Evolutionary conservation across 2,797 vertebrate species (phyloP).

Genomic region (Phoebastria nigripes): DNA sequence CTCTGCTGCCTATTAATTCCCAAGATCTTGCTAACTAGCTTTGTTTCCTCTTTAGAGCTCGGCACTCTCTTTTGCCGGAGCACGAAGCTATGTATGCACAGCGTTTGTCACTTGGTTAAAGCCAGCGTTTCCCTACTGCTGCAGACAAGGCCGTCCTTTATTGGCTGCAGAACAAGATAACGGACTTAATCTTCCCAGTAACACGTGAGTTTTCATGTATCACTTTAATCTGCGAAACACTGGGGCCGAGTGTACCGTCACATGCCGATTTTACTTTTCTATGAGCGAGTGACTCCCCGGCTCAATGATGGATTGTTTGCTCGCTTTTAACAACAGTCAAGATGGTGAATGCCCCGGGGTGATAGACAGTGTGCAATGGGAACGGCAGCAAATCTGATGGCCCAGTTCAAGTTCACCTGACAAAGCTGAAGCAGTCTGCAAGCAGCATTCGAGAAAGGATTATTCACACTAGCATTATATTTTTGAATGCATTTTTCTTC

Average conservation of each 20-base stretch:
- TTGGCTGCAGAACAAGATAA: slow-evolving; percentile 69
- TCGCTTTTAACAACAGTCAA: slow-evolving; percentile 76
- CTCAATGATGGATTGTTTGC: slow-evolving; percentile 77
- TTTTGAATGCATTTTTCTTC: slow-evolving; percentile 75
- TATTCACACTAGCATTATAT: slow-evolving; percentile 79
- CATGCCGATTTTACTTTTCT: slow-evolving; percentile 76
- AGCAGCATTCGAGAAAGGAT: slow-evolving; percentile 74
- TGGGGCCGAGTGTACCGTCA: slow-evolving; percentile 68
- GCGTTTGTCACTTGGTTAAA: slow-evolving; percentile 31
- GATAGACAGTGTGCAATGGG: slow-evolving; percentile 73
- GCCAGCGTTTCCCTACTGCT: slow-evolving; percentile 5
- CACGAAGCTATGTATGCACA: not conserved
- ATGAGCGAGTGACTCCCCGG: slow-evolving; percentile 69
- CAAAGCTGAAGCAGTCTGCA: slow-evolving; percentile 75
- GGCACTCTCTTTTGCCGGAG: not conserved
- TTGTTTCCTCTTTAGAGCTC: not conserved
- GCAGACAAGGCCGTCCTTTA: slow-evolving; percentile 57
- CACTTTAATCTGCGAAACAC: slow-evolving; percentile 75
- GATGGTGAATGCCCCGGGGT: slow-evolving; percentile 78
- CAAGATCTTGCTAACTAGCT: slow-evolving; percentile 2
- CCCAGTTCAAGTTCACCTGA: slow-evolving; percentile 80
- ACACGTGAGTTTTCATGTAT: slow-evolving; percentile 76
- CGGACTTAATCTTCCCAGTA: slow-evolving; percentile 71
- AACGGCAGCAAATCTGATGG: slow-evolving; percentile 69
- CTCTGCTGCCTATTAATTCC: not conserved